Evolutionary conservation across 2,888 invertebrate species (phyloP).

Genomic region (Phasia obesa): DNA sequence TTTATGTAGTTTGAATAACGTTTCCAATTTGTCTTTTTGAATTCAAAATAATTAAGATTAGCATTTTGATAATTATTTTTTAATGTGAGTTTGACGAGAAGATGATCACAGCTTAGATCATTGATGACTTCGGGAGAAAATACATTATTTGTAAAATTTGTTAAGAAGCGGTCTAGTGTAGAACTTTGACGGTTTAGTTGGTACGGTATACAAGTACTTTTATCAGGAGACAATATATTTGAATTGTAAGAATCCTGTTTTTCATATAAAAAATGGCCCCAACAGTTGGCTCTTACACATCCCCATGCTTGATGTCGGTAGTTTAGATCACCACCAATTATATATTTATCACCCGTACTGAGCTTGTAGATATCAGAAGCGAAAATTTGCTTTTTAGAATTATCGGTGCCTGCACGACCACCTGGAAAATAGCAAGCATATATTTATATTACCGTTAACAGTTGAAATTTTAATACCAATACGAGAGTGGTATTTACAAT

Average conservation of each 20-base stretch:
- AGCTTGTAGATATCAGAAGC: background rate
- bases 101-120: constrained; percentile 12
- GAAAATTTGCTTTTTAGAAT: background rate
- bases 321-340: background rate
- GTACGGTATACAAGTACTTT: background rate
- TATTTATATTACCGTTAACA: too few relatives aligned
- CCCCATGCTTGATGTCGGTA: background rate
- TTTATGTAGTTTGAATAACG: background rate
- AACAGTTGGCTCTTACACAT: background rate
- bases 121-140: constrained; percentile 2
- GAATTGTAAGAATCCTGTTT: background rate
- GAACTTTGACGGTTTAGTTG: constrained; percentile 1
- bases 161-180: background rate
- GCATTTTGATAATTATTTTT: background rate
- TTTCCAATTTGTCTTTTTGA: constrained; percentile 8
- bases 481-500: background rate
- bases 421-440: constrained; percentile 1
- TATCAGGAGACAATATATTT: background rate
- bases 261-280: background rate
- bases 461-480: too few relatives aligned
- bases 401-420: background rate
- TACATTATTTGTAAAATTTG: background rate
- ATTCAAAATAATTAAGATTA: background rate
- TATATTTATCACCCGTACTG: background rate
- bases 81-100: background rate